Evolutionary conservation across 2,888 invertebrate genomes (phyloP).

Genomic region (Tetragonula carbonaria): DNA sequence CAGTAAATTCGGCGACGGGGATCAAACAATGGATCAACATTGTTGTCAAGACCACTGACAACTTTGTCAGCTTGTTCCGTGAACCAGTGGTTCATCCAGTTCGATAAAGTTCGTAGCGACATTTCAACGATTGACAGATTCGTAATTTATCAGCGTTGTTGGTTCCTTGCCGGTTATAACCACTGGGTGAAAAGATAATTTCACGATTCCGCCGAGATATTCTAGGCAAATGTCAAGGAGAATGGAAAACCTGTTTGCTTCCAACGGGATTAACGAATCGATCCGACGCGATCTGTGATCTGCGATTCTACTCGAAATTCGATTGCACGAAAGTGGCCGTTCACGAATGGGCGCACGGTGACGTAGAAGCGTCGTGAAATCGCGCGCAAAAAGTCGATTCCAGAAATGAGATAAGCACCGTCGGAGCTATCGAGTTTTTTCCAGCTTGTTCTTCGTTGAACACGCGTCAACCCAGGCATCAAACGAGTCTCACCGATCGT

Average conservation of each 20-base stretch:
- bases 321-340: background rate
- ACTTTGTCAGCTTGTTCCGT: background rate
- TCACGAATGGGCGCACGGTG: background rate
- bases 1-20: background rate
- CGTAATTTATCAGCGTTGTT: background rate
- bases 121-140: background rate
- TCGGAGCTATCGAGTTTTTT: background rate
- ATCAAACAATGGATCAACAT: background rate
- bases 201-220: background rate
- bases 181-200: background rate
- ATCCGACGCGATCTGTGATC: constrained; percentile 11
- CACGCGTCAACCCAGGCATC: background rate
- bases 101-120: background rate
- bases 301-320: background rate
- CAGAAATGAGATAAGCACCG: background rate
- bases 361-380: background rate
- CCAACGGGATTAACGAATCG: background rate
- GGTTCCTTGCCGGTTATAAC: background rate
- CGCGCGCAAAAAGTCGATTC: background rate
- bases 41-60: background rate
- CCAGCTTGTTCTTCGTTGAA: background rate
- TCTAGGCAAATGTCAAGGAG: constrained; percentile 42
- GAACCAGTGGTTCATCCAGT: background rate
- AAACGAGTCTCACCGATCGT: constrained; percentile 12
- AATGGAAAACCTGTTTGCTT: constrained; percentile 30